Percentiles rank a stretch among this genome's conserved stretches.
Evolutionary conservation across 2,888 invertebrate genomes (phyloP).

Genomic region (Callimorpha dominula): DNA sequence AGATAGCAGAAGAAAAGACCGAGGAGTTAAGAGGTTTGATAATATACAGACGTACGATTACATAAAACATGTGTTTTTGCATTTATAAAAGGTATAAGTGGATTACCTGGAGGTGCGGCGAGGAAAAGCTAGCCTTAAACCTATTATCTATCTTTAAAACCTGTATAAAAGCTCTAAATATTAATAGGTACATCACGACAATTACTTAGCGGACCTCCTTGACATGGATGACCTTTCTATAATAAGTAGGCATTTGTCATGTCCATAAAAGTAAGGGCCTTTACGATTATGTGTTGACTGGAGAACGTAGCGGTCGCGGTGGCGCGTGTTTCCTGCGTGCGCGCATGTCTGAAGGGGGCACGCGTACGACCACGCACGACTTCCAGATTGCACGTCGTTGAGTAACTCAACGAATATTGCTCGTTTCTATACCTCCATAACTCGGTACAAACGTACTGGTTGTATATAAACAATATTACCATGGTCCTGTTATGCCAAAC

Average conservation of each 20-base stretch:
- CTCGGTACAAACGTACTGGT: constrained; percentile 33
- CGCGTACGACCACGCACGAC: constrained; percentile 64
- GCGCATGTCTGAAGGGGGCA: constrained; percentile 60
- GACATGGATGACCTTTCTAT: constrained; percentile 66
- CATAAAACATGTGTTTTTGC: too few species aligned
- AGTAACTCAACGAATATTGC: constrained; percentile 63
- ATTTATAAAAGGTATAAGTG: too few species aligned
- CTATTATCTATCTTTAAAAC: constrained; percentile 10
- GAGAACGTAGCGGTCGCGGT: constrained; percentile 55
- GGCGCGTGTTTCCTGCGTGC: constrained; percentile 79
- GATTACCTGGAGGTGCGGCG: too few species aligned
- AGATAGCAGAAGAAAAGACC: too few species aligned
- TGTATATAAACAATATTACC: constrained; percentile 37
- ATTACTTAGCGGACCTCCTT: constrained; percentile 55
- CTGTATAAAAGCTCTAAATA: constrained; percentile 27
- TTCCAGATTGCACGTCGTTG: constrained; percentile 67
- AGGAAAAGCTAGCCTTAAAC: neutral
- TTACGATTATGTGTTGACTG: constrained; percentile 46
- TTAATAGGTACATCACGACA: constrained; percentile 29
- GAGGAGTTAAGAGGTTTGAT: too few species aligned
- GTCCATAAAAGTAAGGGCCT: constrained; percentile 62
- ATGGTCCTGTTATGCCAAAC: constrained; percentile 36
- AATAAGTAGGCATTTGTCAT: constrained; percentile 62
- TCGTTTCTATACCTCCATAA: constrained; percentile 48
- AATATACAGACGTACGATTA: too few species aligned